Evolutionary conservation across 2,888 invertebrate species (phyloP).

Genomic region (Caenorhabditis sulstoni): DNA sequence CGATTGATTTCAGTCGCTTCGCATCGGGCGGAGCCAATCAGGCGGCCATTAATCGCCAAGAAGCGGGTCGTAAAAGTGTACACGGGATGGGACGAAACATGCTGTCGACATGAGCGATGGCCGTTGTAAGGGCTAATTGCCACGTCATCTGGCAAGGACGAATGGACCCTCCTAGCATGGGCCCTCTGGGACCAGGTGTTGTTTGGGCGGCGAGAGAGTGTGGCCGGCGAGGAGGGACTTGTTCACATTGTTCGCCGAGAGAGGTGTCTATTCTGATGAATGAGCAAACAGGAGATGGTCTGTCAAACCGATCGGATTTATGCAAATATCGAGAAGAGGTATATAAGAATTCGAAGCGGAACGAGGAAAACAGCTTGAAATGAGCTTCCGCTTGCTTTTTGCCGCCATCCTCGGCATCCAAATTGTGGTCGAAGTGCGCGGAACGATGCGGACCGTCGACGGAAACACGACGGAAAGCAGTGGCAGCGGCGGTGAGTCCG

Average conservation of each 20-base stretch:
- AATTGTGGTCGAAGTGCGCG: slow-evolving; percentile 26
- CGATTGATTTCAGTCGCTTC: slow-evolving; percentile 15
- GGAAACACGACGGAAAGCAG: slow-evolving; percentile 21
- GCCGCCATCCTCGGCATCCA: slow-evolving; percentile 17
- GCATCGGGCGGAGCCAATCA: slow-evolving; percentile 27
- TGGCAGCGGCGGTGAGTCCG: neutral
- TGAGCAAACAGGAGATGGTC: slow-evolving; percentile 27
- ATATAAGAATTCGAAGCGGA: slow-evolving; percentile 38
- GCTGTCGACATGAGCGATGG: slow-evolving; percentile 24
- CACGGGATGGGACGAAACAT: slow-evolving; percentile 3
- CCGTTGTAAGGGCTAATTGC: slow-evolving; percentile 48
- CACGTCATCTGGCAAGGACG: slow-evolving; percentile 34
- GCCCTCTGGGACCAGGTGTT: slow-evolving; percentile 45
- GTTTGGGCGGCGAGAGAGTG: slow-evolving; percentile 26
- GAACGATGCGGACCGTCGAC: slow-evolving; percentile 14
- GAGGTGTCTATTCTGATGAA: slow-evolving; percentile 34
- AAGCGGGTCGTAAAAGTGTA: slow-evolving; percentile 46
- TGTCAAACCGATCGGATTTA: slow-evolving; percentile 29
- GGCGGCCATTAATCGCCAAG: slow-evolving; percentile 42
- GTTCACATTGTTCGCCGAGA: slow-evolving; percentile 17
- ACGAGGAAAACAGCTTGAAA: slow-evolving; percentile 3
- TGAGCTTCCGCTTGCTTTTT: slow-evolving; percentile 1
- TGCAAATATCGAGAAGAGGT: slow-evolving; percentile 28
- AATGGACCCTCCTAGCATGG: neutral
- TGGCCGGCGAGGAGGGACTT: slow-evolving; percentile 15